Evolutionary conservation across 2,113 vertebrate species (phyloP).

Genomic region (Syngnathoides biaculeatus): DNA sequence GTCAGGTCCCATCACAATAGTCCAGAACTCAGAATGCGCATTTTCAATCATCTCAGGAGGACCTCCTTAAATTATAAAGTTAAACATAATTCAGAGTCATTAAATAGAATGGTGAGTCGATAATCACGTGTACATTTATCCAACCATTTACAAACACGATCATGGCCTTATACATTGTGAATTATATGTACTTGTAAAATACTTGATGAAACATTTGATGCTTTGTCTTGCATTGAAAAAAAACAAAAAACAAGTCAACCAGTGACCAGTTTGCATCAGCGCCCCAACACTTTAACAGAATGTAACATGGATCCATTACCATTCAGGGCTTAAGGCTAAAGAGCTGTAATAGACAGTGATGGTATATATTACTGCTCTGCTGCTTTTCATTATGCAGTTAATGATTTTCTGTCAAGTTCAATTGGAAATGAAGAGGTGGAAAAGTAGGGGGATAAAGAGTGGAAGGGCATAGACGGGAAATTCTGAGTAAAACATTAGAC

Average conservation of each 20-base stretch:
- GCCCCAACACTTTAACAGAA: constrained; percentile 19
- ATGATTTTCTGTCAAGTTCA: constrained; percentile 67
- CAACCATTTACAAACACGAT: background rate
- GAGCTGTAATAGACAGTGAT: constrained; percentile 60
- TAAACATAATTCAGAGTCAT: background rate
- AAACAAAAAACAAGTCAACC: no score
- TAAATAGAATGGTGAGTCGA: background rate
- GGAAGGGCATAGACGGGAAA: constrained; percentile 27
- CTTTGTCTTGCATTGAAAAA: constrained; percentile 5
- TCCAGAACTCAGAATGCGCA: background rate
- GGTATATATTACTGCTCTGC: constrained; percentile 58
- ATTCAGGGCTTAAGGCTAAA: constrained; percentile 60
- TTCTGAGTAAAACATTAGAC: constrained; percentile 1
- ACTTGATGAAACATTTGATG: constrained; percentile 5
- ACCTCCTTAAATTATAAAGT: background rate
- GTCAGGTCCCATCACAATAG: background rate
- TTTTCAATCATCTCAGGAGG: background rate
- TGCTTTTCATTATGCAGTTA: constrained; percentile 65
- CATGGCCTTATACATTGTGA: background rate
- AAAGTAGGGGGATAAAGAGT: constrained; percentile 29
- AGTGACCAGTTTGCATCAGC: constrained; percentile 12
- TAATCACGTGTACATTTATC: background rate
- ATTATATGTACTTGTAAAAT: background rate
- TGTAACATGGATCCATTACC: constrained; percentile 43
- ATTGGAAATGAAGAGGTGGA: constrained; percentile 51